Evolutionary conservation across 2,888 invertebrate species (phyloP).

Genomic region (Nymphalis c-album): DNA sequence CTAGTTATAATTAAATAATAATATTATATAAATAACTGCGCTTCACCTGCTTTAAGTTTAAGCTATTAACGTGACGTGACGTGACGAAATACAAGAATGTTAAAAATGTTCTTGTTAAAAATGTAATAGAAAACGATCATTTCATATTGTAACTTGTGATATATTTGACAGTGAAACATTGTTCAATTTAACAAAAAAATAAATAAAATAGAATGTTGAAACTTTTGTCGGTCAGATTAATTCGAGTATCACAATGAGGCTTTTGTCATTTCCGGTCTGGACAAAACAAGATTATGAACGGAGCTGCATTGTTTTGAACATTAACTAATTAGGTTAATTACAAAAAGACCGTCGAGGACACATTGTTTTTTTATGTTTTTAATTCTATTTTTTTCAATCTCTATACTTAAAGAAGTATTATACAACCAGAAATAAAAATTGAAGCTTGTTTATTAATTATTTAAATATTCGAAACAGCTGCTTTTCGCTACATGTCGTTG

Average conservation of each 20-base stretch:
- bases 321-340: slow-evolving; percentile 10
- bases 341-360: background rate
- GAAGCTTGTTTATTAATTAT: background rate
- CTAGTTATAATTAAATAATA: no score
- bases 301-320: slow-evolving; percentile 8
- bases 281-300: slow-evolving; percentile 13
- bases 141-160: no score
- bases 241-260: slow-evolving; percentile 1
- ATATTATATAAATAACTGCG: no score
- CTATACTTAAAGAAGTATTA: background rate
- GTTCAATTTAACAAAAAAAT: no score
- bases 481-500: background rate
- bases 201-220: background rate
- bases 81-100: no score
- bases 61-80: no score
- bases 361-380: background rate
- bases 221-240: background rate
- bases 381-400: background rate
- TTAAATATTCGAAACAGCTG: background rate
- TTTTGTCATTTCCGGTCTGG: slow-evolving; percentile 5
- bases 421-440: background rate
- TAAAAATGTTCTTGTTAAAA: no score
- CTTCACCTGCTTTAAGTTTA: no score
- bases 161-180: no score
- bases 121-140: no score